A percentile compares a stretch with the other conserved stretches of the same genome.
phyloP scores from a whole-genome alignment of 2,797 vertebrate genomes.

The Tangara arthus region DNA sequence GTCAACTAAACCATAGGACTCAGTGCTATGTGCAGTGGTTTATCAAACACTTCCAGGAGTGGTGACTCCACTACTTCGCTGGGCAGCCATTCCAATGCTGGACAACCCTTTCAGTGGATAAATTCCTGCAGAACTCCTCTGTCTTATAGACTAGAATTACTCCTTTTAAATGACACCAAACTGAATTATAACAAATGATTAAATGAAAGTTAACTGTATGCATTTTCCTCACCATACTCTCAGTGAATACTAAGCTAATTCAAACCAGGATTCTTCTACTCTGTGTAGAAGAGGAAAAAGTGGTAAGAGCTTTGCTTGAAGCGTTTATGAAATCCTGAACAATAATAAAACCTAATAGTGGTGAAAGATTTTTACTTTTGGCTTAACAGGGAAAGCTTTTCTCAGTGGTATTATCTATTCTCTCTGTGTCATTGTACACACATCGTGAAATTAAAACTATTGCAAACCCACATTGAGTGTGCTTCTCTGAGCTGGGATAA shows the following conservation, averaged over 20 bases:
- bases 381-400: constrained; percentile 8
- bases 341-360: neutral
- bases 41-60: neutral
- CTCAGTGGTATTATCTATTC: neutral
- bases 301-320: neutral
- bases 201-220: neutral
- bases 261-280: neutral
- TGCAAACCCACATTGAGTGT: neutral
- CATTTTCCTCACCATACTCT: neutral
- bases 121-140: neutral
- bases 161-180: neutral
- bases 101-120: neutral
- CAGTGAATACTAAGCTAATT: neutral
- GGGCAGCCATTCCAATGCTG: neutral
- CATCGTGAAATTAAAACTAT: neutral
- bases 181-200: neutral
- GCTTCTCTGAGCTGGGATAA: neutral
- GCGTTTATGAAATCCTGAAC: constrained; percentile 2
- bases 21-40: neutral
- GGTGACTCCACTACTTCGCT: neutral
- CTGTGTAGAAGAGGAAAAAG: neutral
- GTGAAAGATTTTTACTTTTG: neutral
- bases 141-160: neutral
- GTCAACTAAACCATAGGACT: neutral
- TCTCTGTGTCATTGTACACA: neutral